Percentiles rank a stretch among this genome's conserved stretches.
These are phyloP conservation scores for Hydrotaea diabolus DNA, from an alignment of 2,888 invertebrate genomes.

Conservation along the genomic window DNA sequence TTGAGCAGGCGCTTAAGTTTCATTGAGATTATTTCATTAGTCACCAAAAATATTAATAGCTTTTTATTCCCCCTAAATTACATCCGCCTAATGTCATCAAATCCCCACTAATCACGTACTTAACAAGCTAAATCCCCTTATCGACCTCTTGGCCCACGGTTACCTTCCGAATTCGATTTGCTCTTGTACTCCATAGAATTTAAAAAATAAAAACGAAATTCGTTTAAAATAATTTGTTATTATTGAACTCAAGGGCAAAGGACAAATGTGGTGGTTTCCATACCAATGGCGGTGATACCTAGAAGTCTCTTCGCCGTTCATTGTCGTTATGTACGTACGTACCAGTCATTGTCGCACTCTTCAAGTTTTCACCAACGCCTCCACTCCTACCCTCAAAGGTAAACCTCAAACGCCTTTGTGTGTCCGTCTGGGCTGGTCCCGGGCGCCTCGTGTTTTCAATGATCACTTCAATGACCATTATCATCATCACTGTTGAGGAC, in stretches of 20 bases:
- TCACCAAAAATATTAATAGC: too few species aligned
- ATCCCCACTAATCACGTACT: too few species aligned
- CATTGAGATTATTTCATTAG: too few species aligned
- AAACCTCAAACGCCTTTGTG: background rate
- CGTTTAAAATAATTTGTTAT: conserved; percentile 30
- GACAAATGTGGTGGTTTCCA: conserved; percentile 37
- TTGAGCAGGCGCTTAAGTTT: too few species aligned
- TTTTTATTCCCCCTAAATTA: too few species aligned
- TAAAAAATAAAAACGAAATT: conserved; percentile 10
- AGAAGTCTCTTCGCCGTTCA: background rate
- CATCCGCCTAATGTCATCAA: too few species aligned
- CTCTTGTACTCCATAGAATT: background rate
- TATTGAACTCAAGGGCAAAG: conserved; percentile 43
- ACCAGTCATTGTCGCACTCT: background rate
- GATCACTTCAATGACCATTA: conserved; percentile 60
- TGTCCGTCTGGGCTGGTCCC: too few species aligned
- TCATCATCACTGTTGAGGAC: conserved; percentile 42
- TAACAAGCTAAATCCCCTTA: too few species aligned
- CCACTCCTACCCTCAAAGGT: background rate
- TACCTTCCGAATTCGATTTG: background rate
- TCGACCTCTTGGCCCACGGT: background rate
- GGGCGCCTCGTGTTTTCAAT: conserved; percentile 43
- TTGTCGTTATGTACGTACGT: background rate
- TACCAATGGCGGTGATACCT: background rate
- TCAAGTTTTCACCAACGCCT: background rate